Percentiles rank a stretch among this genome's conserved stretches.
These are phyloP conservation scores for Dromius quadrimaculatus DNA, from an alignment of 2,888 invertebrate species.

Conservation along the genomic window DNA sequence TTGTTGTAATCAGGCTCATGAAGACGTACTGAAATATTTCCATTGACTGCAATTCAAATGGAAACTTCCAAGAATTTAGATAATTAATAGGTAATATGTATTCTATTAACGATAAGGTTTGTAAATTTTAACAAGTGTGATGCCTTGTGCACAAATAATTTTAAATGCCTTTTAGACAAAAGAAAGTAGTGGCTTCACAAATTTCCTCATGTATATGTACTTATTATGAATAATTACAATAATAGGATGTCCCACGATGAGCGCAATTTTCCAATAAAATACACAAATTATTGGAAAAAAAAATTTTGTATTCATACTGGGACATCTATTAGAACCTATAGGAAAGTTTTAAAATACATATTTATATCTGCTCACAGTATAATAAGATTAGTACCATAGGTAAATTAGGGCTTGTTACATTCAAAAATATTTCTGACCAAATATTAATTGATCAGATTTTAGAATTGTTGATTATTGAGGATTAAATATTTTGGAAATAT, in stretches of 20 bases:
- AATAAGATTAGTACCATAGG: slow-evolving; percentile 16
- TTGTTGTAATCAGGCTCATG: slow-evolving; percentile 17
- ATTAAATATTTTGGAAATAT: slow-evolving; percentile 21
- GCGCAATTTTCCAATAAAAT: neutral
- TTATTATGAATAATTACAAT: slow-evolving; percentile 6
- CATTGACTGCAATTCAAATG: slow-evolving; percentile 18
- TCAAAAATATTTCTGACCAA: slow-evolving; percentile 7
- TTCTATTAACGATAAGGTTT: slow-evolving; percentile 38
- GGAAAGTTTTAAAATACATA: slow-evolving; percentile 13
- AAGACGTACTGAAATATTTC: slow-evolving; percentile 43
- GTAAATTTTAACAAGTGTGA: slow-evolving; percentile 43
- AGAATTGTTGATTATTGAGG: slow-evolving; percentile 6
- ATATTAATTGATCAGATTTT: slow-evolving; percentile 5
- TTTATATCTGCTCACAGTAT: slow-evolving; percentile 22
- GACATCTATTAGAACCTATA: slow-evolving; percentile 5
- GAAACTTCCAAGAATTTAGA: slow-evolving; percentile 46
- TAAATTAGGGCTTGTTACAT: slow-evolving; percentile 20
- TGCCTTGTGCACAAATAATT: slow-evolving; percentile 48
- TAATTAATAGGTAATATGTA: slow-evolving; percentile 37
- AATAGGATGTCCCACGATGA: neutral
- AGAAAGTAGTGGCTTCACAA: slow-evolving; percentile 46
- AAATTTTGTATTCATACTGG: too few relatives aligned
- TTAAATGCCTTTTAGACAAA: slow-evolving; percentile 48
- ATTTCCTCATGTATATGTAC: slow-evolving; percentile 45
- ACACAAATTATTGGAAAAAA: too few relatives aligned